Evolutionary conservation across 1,140 invertebrate species (phyloP).

Genomic region (Cydia pomonella): DNA sequence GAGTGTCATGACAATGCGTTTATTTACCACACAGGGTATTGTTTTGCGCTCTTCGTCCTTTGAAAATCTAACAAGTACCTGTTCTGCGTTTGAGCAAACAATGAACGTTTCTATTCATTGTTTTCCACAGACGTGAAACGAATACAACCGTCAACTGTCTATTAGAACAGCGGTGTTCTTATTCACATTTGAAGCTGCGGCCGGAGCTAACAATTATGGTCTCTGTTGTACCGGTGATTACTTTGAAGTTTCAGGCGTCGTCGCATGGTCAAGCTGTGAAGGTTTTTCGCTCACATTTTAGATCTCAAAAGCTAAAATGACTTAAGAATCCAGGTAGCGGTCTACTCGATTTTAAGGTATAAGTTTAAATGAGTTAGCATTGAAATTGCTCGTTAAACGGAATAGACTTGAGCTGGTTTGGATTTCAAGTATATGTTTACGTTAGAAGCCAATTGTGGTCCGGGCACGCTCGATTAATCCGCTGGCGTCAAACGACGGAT

Average conservation of each 20-base stretch:
- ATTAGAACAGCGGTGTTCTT: slow-evolving; percentile 7
- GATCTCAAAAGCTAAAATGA: background rate
- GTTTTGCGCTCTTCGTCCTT: background rate
- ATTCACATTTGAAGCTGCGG: slow-evolving; percentile 1
- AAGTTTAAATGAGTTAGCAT: background rate
- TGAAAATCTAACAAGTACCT: slow-evolving; percentile 17
- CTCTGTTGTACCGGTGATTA: background rate
- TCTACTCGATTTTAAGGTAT: background rate
- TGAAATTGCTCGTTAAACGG: background rate
- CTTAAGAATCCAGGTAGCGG: background rate
- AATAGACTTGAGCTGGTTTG: background rate
- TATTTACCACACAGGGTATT: slow-evolving; percentile 3
- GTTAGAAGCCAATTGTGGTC: slow-evolving; percentile 1
- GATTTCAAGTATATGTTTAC: background rate
- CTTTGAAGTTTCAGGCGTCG: background rate
- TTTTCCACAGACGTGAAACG: slow-evolving; percentile 21
- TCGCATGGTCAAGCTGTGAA: background rate
- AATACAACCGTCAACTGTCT: slow-evolving; percentile 14
- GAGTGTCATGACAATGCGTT: slow-evolving; percentile 3
- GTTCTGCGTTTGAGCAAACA: slow-evolving; percentile 20
- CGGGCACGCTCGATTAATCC: slow-evolving; percentile 1
- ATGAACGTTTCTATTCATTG: slow-evolving; percentile 19
- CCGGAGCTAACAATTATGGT: slow-evolving; percentile 12
- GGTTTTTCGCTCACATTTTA: background rate
- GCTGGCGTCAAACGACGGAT: background rate